Evolutionary conservation across 2,113 vertebrate genomes (phyloP), one percentile per base, ranked within the genome.

Genomic region (Abramis brama): DNA sequence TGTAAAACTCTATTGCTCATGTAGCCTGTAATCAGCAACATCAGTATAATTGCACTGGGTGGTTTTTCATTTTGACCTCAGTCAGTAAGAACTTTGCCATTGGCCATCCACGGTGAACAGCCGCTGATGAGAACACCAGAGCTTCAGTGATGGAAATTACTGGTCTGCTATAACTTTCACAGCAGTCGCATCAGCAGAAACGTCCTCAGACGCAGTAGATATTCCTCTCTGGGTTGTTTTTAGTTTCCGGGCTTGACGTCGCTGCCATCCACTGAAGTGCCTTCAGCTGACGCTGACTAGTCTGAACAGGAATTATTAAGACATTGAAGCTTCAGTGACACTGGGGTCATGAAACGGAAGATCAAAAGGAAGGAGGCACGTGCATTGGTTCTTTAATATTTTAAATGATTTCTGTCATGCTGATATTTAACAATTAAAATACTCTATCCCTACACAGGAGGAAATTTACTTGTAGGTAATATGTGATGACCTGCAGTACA

Each of bases 161-260:
- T 64, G 39, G 79, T 81, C 59, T 81, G 59, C 59, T 81, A 47
- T 47, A 81, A 81, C 79, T 66, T 47, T 81, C 33, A 79, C 21
- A 36, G 33, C 3, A 64, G 79, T 25, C 25, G 25, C 79, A 47
- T 81, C 79, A 81, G 79, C 79, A 81, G 78, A 66, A 81, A 64
- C 7, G 1, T 79, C 59, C 23, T 25, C 23, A 64, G 39, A 45
- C 39, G 9, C 9, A 5, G 39, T 64, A 30, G 39, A n/a, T 43
- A 36, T 36, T 79, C 57, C 36, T 62, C 36, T 79, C 30, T 43
- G 6, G 33, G 57, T 45, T 50, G 60, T 12, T 81, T 81, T 81
- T 50, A 66, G 79, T 50, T 81, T 66, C n/a, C 0, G 39, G 33
- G 11, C 6, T 80, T 66, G 17, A 47, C 27, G 15, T 77, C 5